Base-by-base conservation (phyloP, 1,140 invertebrate genomes). In the Drosophila subpulchrella region DNA sequence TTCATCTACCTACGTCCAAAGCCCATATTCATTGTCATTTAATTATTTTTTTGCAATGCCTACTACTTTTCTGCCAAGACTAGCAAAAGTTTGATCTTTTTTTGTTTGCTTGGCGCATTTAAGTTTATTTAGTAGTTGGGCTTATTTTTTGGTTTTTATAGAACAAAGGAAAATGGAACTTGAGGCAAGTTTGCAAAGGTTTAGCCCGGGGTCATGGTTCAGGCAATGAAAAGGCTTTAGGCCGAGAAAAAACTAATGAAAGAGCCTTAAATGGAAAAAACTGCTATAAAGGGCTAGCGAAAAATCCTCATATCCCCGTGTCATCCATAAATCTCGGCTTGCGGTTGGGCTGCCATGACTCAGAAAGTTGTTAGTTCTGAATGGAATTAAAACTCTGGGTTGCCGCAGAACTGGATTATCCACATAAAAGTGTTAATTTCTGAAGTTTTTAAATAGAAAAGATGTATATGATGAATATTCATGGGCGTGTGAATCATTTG, bases 131-230 rank as follows among this genome's bases (percentile, higher is more conserved):
- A 38, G 30, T 55, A 34, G 32, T 55, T 53, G n/a, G 41, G 8
- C 41, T 24, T 46, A 13, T 17, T 17, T 20, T 55, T 48, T 54
- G 2, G 17, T 62, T 77, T 61, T 60, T 53, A 54, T 61, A 58
- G 55, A 71, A 70, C 73, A 80, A 80, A 81, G 61, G 50, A 81
- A 81, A 76, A 76, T 72, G 81, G 78, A 81, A 81, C 78, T 81
- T 81, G 78, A 61, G 50, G 56, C 60, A 57, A 75, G 51, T 79
- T 81, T 62, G 61, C 61, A 42, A 56, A 20, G 50, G 50, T 50
- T 46, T 11, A 30, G 17, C 48, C 50, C 12, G 39, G 32, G 51
- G 67, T 46, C 62, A 61, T 46, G 62, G 62, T 65, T 17, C 41
- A 46, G 32, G 15, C 32, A 20, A 65, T 65, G 41, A 44, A 34